Percentiles rank a stretch among this genome's conserved stretches.
Conservation (phyloP, 2,113 vertebrate genomes). For the Osmerus eperlanus region DNA sequence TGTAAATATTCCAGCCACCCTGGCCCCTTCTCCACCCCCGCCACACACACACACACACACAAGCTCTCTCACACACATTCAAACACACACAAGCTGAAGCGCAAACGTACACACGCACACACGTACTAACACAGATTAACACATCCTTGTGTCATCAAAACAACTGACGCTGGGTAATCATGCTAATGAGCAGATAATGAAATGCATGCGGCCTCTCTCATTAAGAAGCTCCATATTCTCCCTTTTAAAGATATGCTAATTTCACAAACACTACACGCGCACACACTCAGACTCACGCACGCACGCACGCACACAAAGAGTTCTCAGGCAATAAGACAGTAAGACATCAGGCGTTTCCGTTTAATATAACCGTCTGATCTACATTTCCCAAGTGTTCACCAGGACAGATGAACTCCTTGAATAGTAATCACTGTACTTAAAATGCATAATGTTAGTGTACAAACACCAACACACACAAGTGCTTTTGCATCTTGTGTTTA, state of each 20-base stretch:
- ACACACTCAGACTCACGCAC: slow-evolving; percentile 5
- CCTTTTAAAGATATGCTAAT: slow-evolving; percentile 60
- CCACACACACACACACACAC: neutral
- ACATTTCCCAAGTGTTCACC: neutral
- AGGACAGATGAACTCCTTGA: slow-evolving; percentile 3
- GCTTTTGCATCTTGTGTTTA: neutral
- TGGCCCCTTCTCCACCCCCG: too few species aligned
- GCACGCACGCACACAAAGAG: neutral
- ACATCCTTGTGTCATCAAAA: slow-evolving; percentile 56
- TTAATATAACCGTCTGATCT: too few species aligned
- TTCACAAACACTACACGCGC: slow-evolving; percentile 28
- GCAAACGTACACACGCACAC: neutral
- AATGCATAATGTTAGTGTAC: slow-evolving; percentile 17
- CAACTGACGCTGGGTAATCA: slow-evolving; percentile 68
- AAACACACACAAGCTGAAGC: slow-evolving; percentile 27
- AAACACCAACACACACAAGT: slow-evolving; percentile 32
- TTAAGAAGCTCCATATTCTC: slow-evolving; percentile 53
- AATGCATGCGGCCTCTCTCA: slow-evolving; percentile 64
- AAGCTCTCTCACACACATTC: neutral
- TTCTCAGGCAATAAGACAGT: too few species aligned
- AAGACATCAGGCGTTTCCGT: too few species aligned
- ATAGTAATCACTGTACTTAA: neutral
- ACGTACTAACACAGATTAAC: slow-evolving; percentile 36
- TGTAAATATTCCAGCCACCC: too few species aligned
- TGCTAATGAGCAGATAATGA: slow-evolving; percentile 65